Evolutionary conservation across 2,888 invertebrate genomes (phyloP).

Genomic region (Geophilus truncorum): DNA sequence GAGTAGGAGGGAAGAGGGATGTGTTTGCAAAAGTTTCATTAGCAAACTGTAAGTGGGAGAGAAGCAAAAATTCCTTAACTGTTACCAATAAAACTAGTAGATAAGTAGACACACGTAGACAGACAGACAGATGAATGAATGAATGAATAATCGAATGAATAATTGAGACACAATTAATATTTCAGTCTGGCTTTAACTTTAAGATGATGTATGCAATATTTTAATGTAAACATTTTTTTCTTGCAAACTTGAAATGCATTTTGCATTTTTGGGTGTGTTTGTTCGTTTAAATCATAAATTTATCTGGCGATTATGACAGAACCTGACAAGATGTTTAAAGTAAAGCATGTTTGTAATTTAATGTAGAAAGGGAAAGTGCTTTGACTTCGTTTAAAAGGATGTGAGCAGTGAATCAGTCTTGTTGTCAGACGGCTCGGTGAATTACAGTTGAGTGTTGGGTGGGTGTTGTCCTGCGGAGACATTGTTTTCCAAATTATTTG

Average conservation of each 20-base stretch:
- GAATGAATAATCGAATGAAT: too few species aligned
- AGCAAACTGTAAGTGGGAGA: not conserved
- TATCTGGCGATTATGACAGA: not conserved
- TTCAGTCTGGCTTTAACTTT: not conserved
- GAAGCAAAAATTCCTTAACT: not conserved
- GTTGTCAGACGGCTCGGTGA: slow-evolving; percentile 4
- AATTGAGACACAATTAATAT: not conserved
- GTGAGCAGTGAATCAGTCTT: slow-evolving; percentile 27
- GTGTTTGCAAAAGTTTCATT: slow-evolving; percentile 21
- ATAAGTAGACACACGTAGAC: not conserved
- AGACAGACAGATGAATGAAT: too few species aligned
- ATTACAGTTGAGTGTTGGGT: slow-evolving; percentile 27
- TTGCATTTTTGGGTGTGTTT: not conserved
- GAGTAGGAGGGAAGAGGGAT: slow-evolving; percentile 28
- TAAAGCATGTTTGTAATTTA: slow-evolving; percentile 27
- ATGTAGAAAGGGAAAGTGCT: slow-evolving; percentile 19
- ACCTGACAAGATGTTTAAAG: slow-evolving; percentile 7
- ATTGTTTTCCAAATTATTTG: slow-evolving; percentile 33
- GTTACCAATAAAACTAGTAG: not conserved
- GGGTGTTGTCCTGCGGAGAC: slow-evolving; percentile 19
- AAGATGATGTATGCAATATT: not conserved
- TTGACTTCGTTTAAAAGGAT: slow-evolving; percentile 24
- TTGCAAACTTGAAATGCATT: not conserved
- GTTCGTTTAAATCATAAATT: slow-evolving; percentile 10
- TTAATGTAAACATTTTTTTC: not conserved